Base-by-base conservation (phyloP, 2,113 vertebrate genomes). In the Vidua chalybeata region DNA sequence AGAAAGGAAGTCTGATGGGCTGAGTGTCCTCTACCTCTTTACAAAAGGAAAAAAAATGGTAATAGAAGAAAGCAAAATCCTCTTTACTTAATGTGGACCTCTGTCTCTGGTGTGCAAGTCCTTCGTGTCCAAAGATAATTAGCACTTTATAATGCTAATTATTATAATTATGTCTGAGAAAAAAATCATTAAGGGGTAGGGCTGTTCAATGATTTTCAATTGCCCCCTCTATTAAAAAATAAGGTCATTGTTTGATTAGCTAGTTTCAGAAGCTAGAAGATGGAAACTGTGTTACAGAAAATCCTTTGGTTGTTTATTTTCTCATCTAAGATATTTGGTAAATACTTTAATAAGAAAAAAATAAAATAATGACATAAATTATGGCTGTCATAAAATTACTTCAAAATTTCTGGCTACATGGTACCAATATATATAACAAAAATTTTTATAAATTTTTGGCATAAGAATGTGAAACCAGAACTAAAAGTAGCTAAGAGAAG, bases 131-230 rank as follows among this genome's bases (percentile, higher is more conserved):
- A 98, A 98, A 98, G 98, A 98, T 98, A 98, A 98, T 98, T 98
- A 98, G 98, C 97, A 98, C 97, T 98, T 98, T 98, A 98, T 98
- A 98, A 98, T 98, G 97, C 96, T 98, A 98, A 98, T 98, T 98
- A 98, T 98, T 98, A 97, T 98, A 98, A 98, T 98, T 98, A 98
- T 98, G 97, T 98, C 97, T 98, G 98, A 98, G 98, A 98, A 98
- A 98, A 98, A 98, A 98, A 98, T 98, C 98, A 98, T 98, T 98
- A 98, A 97, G 97, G 98, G 97, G 97, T 98, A 98, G 89, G 97
- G 96, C 96, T 97, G 96, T 97, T 98, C 97, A 97, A 97, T 97
- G 97, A 98, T 98, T 98, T 98, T 98, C 98, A 98, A 98, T 98
- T 98, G 97, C 98, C 97, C 98, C 97, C 96, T 98, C 97, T 98